Conservation (phyloP, 2,797 vertebrate species). For the Eutrigla gurnardus region DNA sequence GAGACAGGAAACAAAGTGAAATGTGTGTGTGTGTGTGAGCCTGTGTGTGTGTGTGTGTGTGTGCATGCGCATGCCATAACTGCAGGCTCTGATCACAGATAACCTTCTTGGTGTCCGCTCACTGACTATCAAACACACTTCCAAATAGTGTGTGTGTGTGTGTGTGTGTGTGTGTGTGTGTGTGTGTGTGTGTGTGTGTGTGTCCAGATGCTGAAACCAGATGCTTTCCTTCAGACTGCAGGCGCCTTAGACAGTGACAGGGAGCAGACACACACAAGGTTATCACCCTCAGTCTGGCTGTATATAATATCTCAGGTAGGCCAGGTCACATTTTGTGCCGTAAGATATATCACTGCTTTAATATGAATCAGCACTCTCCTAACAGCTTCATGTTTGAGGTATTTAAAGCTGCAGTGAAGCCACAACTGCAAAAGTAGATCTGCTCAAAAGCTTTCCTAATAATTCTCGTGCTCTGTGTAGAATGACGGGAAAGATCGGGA, state of each 20-base stretch:
- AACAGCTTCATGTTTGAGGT: conserved; percentile 13
- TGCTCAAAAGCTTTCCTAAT: conserved; percentile 15
- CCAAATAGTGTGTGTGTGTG: conserved; percentile 27
- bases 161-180: conserved; percentile 14
- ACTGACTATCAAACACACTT: conserved; percentile 53
- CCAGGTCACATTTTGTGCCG: conserved; percentile 20
- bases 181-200: conserved; percentile 40
- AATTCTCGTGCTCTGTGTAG: neutral
- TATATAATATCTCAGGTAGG: conserved; percentile 44
- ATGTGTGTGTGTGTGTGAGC: neutral
- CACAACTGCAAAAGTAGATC: conserved; percentile 4
- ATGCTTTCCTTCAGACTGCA: conserved; percentile 78
- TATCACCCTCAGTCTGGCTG: conserved; percentile 49
- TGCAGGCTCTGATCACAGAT: conserved; percentile 72
- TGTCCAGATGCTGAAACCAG: conserved; percentile 78
- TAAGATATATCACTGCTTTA: conserved; percentile 17
- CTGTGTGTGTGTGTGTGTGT: neutral
- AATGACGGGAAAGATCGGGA: neutral
- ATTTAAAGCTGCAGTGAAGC: conserved; percentile 43
- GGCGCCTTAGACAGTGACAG: conserved; percentile 79
- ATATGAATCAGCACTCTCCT: conserved; percentile 33
- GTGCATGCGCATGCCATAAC: conserved; percentile 27
- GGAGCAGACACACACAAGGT: conserved; percentile 67
- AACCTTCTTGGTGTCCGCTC: conserved; percentile 72
- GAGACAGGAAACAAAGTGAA: conserved; percentile 1